Conservation (phyloP, 2,797 vertebrate genomes). For the Fundulus diaphanus region DNA sequence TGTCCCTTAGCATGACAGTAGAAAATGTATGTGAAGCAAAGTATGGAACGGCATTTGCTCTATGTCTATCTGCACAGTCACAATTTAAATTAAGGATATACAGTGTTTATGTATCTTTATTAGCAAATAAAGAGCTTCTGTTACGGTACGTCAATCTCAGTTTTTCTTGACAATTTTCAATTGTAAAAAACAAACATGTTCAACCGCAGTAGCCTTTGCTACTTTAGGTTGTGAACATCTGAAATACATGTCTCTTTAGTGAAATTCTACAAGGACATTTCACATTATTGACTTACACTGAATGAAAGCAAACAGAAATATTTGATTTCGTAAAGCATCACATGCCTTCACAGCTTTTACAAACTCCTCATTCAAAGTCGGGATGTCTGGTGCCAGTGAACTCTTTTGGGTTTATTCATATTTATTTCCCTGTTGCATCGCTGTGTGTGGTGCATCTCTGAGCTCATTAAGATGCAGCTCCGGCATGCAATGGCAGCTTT, state of each 20-base stretch:
- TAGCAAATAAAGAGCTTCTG: neutral
- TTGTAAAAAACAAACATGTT: neutral
- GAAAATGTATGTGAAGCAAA: no score
- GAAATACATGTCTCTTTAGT: conserved; percentile 6
- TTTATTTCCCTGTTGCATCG: conserved; percentile 60
- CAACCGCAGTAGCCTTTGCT: neutral
- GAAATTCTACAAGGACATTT: conserved; percentile 3
- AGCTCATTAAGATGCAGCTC: conserved; percentile 66
- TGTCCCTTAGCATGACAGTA: no score
- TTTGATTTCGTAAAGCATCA: conserved; percentile 32
- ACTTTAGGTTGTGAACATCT: neutral
- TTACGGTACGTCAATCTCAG: neutral
- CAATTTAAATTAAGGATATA: no score
- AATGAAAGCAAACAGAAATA: conserved; percentile 25
- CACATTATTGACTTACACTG: conserved; percentile 13
- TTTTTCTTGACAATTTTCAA: neutral
- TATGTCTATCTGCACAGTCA: no score
- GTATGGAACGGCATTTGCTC: no score
- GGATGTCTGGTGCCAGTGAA: conserved; percentile 27
- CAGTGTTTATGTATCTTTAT: neutral
- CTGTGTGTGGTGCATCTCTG: conserved; percentile 52
- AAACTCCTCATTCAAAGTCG: conserved; percentile 36
- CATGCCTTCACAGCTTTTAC: conserved; percentile 46
- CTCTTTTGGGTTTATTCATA: conserved; percentile 63
- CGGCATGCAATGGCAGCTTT: conserved; percentile 60